Percentiles rank a stretch among this genome's conserved stretches.
Conservation (phyloP, 2,888 invertebrate genomes). For the Hirtodrosophila cameraria region DNA sequence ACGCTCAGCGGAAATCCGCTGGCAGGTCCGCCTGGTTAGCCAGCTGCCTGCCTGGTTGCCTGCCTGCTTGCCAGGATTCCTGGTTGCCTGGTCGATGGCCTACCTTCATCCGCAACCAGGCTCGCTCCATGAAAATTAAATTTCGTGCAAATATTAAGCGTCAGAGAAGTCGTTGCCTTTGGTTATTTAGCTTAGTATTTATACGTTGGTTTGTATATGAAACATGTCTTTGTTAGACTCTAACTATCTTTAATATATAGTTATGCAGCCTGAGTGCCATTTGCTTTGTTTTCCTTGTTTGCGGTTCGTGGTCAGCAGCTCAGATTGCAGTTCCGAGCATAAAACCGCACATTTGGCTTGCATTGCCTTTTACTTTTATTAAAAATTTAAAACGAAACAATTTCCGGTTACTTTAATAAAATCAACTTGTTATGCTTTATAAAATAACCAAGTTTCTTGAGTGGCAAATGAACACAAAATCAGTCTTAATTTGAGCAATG, state of each 20-base stretch:
- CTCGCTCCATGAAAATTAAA: conserved; percentile 26
- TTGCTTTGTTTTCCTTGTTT: neutral
- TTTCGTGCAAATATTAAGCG: conserved; percentile 18
- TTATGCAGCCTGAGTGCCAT: neutral
- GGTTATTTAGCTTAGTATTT: conserved; percentile 5
- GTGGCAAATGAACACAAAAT: too few species aligned
- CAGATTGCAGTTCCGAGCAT: neutral
- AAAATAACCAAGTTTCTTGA: too few species aligned
- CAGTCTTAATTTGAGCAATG: too few species aligned
- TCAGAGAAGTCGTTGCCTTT: neutral
- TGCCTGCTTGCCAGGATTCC: neutral
- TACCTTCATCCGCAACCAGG: neutral
- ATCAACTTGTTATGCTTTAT: neutral
- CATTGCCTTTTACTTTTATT: neutral
- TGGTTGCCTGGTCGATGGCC: conserved; percentile 5
- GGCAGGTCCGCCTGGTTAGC: conserved; percentile 22
- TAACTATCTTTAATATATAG: conserved; percentile 12
- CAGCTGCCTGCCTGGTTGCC: conserved; percentile 1
- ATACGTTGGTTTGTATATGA: neutral
- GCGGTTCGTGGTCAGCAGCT: conserved; percentile 5
- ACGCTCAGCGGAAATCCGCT: conserved; percentile 67
- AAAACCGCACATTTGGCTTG: conserved; percentile 7
- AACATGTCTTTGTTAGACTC: conserved; percentile 2
- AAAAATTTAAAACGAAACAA: conserved; percentile 8
- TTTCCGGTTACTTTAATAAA: neutral